Percentiles rank a stretch among this genome's conserved stretches.
These are phyloP conservation scores for Enteromius thamalakanensis DNA, from an alignment of 2,797 vertebrate species.

Conservation along the genomic window DNA sequence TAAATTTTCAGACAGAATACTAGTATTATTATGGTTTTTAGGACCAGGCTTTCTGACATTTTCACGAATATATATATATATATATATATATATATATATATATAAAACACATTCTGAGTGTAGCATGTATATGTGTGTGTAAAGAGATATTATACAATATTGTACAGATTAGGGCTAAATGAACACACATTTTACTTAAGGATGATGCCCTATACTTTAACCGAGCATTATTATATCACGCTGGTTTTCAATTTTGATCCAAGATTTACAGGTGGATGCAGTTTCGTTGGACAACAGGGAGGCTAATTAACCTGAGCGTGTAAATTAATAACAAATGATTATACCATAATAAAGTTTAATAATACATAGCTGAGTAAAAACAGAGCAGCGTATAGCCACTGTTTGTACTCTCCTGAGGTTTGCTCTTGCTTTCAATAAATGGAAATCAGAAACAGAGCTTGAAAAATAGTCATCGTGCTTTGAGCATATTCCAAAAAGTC, in stretches of 20 bases:
- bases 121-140: too few relatives aligned
- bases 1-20: background rate
- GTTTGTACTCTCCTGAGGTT: conserved; percentile 19
- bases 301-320: conserved; percentile 6
- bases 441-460: conserved; percentile 74
- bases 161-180: background rate
- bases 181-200: background rate
- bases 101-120: too few relatives aligned
- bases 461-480: conserved; percentile 75
- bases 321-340: conserved; percentile 26
- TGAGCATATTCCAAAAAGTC: conserved; percentile 71
- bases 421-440: conserved; percentile 33
- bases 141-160: background rate
- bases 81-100: too few relatives aligned
- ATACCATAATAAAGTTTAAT: background rate
- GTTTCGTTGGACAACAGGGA: background rate
- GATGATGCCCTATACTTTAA: background rate
- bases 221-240: background rate
- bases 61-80: background rate
- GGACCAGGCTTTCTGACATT: background rate
- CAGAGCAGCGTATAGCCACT: conserved; percentile 27
- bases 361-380: conserved; percentile 19
- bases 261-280: background rate
- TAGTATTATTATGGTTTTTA: background rate
- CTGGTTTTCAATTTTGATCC: background rate